These are phyloP conservation scores for Linyphia triangularis DNA, from an alignment of 2,888 invertebrate species.

Conservation along the genomic window DNA sequence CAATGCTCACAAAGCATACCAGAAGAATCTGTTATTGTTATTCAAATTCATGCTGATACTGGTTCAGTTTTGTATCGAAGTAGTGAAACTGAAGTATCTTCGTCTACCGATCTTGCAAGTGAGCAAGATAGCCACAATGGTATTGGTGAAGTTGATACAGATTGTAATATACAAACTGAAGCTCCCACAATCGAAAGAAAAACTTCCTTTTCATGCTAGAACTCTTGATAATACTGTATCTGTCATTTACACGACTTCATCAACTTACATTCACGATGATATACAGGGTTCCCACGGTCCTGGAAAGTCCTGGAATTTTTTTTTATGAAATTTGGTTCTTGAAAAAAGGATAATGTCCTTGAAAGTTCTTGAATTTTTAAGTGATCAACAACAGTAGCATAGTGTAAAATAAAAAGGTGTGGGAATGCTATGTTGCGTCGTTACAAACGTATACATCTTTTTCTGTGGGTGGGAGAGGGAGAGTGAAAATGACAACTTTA, in stretches of 20 bases:
- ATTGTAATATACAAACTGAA: not conserved
- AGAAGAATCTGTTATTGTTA: constrained; percentile 5
- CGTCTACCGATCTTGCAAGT: not conserved
- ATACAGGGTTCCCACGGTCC: no score
- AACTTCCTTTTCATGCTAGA: not conserved
- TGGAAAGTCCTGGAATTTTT: no score
- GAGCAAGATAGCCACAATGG: not conserved
- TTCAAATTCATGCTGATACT: not conserved
- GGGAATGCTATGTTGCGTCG: no score
- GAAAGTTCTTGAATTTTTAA: no score
- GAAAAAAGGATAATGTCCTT: no score
- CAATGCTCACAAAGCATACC: not conserved
- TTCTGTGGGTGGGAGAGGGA: no score
- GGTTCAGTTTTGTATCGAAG: not conserved
- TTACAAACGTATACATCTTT: no score
- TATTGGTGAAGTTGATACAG: not conserved
- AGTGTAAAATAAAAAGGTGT: no score
- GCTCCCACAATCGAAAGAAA: not conserved
- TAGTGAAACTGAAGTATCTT: not conserved
- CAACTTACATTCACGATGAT: not conserved
- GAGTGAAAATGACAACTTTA: no score
- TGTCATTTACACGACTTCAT: constrained; percentile 9
- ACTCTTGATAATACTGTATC: constrained; percentile 40
- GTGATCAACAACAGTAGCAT: no score
- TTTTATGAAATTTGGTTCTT: no score